A percentile compares a stretch with the other conserved stretches of the same genome.
These are phyloP conservation scores for Anthopleura sola DNA, from an alignment of 64 coral and sea anemone genomes.

Conservation along the genomic window DNA sequence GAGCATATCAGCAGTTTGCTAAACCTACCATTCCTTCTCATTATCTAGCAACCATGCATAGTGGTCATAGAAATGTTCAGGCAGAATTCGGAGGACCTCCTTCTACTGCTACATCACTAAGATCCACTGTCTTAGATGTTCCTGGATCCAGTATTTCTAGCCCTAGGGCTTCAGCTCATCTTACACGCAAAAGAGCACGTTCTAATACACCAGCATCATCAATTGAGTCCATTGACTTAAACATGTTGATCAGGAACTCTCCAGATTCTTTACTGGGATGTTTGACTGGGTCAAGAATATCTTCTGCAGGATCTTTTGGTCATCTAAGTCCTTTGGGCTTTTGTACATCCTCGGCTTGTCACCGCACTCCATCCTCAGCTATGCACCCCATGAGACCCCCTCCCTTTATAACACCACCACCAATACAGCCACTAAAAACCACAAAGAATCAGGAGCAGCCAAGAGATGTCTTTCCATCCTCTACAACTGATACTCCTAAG, in stretches of 20 bases:
- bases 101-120: constrained; percentile 89
- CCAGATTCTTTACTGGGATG: constrained; percentile 91
- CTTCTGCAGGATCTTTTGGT: constrained; percentile 94
- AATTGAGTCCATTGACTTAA: constrained; percentile 94
- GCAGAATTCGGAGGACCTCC: constrained; percentile 74
- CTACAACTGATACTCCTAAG: constrained; percentile 68
- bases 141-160: constrained; percentile 69
- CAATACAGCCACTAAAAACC: constrained; percentile 52
- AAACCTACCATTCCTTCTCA: constrained; percentile 78
- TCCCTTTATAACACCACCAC: constrained; percentile 65
- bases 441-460: constrained; percentile 44
- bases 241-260: constrained; percentile 82
- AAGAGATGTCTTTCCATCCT: constrained; percentile 61
- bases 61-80: constrained; percentile 37
- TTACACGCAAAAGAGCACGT: constrained; percentile 75
- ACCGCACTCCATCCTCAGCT: constrained; percentile 36
- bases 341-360: constrained; percentile 69
- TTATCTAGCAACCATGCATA: constrained; percentile 52
- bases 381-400: constrained; percentile 40
- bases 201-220: constrained; percentile 91
- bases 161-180: constrained; percentile 67
- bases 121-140: constrained; percentile 85
- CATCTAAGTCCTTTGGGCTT: constrained; percentile 91
- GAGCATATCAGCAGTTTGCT: constrained; percentile 53
- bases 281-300: constrained; percentile 72